Conservation (phyloP, 2,888 invertebrate genomes). For the Entomobrya multifasciata region DNA sequence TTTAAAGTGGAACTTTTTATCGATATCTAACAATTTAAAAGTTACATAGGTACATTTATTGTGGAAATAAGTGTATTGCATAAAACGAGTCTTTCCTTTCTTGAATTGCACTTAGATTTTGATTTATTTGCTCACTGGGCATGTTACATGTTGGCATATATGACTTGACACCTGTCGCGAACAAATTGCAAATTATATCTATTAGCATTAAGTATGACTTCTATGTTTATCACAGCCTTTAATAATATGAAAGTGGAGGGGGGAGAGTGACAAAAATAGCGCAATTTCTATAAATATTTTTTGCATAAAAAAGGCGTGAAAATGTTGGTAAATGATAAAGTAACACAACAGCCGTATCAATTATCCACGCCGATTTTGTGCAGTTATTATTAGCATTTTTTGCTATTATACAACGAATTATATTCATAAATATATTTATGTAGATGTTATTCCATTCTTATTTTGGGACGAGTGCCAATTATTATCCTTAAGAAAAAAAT, state of each 20-base stretch:
- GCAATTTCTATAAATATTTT: not conserved
- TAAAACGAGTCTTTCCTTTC: too few relatives aligned
- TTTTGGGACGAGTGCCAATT: slow-evolving; percentile 38
- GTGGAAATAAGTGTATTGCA: too few relatives aligned
- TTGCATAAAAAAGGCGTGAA: slow-evolving; percentile 13
- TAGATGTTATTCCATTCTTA: slow-evolving; percentile 17
- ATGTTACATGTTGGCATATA: slow-evolving; percentile 6
- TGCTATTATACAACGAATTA: not conserved
- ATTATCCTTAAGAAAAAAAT: not conserved
- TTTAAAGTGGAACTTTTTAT: not conserved
- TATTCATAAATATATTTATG: not conserved
- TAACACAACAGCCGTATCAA: slow-evolving; percentile 35
- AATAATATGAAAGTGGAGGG: too few relatives aligned
- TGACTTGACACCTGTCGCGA: slow-evolving; percentile 36
- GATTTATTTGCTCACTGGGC: slow-evolving; percentile 26
- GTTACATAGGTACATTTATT: too few relatives aligned
- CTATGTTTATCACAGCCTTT: not conserved
- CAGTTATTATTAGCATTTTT: not conserved
- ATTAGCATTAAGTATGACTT: slow-evolving; percentile 16
- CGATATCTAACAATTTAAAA: too few relatives aligned
- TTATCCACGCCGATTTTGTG: not conserved
- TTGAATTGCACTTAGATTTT: slow-evolving; percentile 25
- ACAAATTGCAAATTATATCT: slow-evolving; percentile 1
- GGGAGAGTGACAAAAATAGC: not conserved
- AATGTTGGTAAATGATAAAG: slow-evolving; percentile 33